A percentile compares a stretch with the other conserved stretches of the same genome.
Conservation (phyloP, 2,888 invertebrate genomes). For the Campaea margaritaria region DNA sequence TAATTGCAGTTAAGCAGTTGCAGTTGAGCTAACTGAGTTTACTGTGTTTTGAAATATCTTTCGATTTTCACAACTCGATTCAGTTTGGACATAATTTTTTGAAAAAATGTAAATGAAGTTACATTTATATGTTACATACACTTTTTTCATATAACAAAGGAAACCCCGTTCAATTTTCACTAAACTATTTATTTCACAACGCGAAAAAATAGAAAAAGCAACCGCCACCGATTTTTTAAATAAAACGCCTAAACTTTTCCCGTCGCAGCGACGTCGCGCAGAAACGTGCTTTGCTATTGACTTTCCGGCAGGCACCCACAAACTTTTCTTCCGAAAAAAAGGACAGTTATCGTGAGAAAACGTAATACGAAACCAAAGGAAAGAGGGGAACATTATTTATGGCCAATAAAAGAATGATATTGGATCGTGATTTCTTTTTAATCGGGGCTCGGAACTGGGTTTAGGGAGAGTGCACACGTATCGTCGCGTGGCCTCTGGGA, state of each 20-base stretch:
- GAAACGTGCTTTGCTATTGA: constrained; percentile 6
- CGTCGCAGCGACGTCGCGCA: not conserved
- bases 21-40: too few relatives aligned
- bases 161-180: too few relatives aligned
- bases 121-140: too few relatives aligned
- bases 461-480: not conserved
- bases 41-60: too few relatives aligned
- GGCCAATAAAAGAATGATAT: constrained; percentile 22
- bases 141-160: too few relatives aligned
- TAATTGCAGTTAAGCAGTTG: too few relatives aligned
- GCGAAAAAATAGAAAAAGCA: not conserved
- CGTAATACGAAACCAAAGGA: constrained; percentile 23
- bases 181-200: too few relatives aligned
- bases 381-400: constrained; percentile 28
- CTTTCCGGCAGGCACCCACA: not conserved
- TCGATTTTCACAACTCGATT: too few relatives aligned
- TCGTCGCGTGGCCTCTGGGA: not conserved
- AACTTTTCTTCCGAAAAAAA: constrained; percentile 6
- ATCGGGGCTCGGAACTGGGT: constrained; percentile 1
- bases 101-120: too few relatives aligned
- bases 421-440: constrained; percentile 20
- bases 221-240: not conserved
- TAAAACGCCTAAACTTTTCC: not conserved
- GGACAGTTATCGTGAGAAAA: constrained; percentile 19
- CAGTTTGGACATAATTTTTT: too few relatives aligned